phyloP scores from a whole-genome alignment of 2,888 invertebrate genomes.

The Diarsia mendica region DNA sequence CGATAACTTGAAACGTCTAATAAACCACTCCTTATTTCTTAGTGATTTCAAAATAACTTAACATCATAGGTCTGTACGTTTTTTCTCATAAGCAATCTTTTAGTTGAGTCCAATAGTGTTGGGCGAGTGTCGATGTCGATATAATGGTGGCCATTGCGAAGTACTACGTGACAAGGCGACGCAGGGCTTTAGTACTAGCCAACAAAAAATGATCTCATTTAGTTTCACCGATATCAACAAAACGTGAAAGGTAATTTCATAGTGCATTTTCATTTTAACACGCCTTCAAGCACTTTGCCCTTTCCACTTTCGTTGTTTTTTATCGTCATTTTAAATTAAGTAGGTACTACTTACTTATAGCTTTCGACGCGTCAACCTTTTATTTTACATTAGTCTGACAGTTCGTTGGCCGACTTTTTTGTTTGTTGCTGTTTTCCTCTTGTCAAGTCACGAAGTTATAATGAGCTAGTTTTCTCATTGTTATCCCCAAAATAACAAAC shows the following conservation, averaged over 20 bases:
- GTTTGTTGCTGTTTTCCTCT: slow-evolving; percentile 48
- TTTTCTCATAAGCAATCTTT: slow-evolving; percentile 58
- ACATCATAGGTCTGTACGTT: slow-evolving; percentile 42
- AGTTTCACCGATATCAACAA: slow-evolving; percentile 84
- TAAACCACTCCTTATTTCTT: slow-evolving; percentile 57
- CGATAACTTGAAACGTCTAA: slow-evolving; percentile 38
- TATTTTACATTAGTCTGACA: slow-evolving; percentile 58
- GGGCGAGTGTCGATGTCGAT: slow-evolving; percentile 70
- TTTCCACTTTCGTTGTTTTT: slow-evolving; percentile 85
- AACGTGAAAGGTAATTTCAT: slow-evolving; percentile 90
- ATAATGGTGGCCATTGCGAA: slow-evolving; percentile 77
- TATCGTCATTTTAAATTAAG: slow-evolving; percentile 69
- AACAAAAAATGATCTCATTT: slow-evolving; percentile 88
- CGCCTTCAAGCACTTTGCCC: slow-evolving; percentile 85
- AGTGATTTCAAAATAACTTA: slow-evolving; percentile 57
- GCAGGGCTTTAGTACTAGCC: slow-evolving; percentile 72
- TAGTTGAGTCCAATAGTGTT: slow-evolving; percentile 61
- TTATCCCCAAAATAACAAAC: slow-evolving; percentile 20
- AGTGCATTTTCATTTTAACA: slow-evolving; percentile 87
- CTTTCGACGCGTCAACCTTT: slow-evolving; percentile 55
- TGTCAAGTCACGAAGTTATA: slow-evolving; percentile 49
- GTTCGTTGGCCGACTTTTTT: slow-evolving; percentile 62
- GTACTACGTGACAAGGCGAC: slow-evolving; percentile 77
- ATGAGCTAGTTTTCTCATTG: slow-evolving; percentile 44
- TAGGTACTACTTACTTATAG: slow-evolving; percentile 48